Evolutionary conservation across 2,888 invertebrate genomes (phyloP), one percentile per base, ranked within the genome.

Genomic region (Heliconius sara): DNA sequence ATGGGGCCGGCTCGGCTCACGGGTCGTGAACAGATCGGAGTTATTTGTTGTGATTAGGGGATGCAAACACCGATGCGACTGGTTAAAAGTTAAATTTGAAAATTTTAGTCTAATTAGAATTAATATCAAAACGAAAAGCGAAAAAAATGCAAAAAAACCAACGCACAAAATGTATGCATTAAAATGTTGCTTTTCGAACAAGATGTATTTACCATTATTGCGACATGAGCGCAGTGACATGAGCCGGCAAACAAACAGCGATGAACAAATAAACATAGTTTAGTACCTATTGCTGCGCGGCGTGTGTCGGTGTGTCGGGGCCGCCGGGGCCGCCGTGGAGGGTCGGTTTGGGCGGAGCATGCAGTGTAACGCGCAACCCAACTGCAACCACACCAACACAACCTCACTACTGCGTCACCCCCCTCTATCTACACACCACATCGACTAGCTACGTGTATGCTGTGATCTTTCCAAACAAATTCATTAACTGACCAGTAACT

Each of bases 321-420:
- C 60, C 60, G 93, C 94, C 93, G 95, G 95, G 91, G 95, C 95
- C 95, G 95, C 95, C 93, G 95, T 93, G 93, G 90, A 91, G 94
- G 93, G 95, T 87, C 91, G 95, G 91, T 95, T 94, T 94, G 96
- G 96, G 96, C 96, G 97, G 97, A 96, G 97, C 97, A 97, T 97
- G 97, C 97, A 97, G 97, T 96, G 97, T 97, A 96, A 97, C 97
- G 96, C 97, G 97, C 96, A 97, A 97, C 96, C 97, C 97, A 96
- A 97, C 97, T 98, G 97, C 97, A 97, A 97, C 97, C 97, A 96
- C 96, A 95, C 93, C 94, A 95, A 93, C 92, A 93, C 93, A 92
- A 94, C 91, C 94, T 94, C 93, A 95, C 92, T 93, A 91, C 91
- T 88, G 91, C 89, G 87, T 81, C 86, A 83, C 84, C 79, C 85